Percentiles rank a stretch among this genome's conserved stretches.
These are phyloP conservation scores for Pelodytes ibericus DNA, from an alignment of 2,797 vertebrate species.

Conservation along the genomic window DNA sequence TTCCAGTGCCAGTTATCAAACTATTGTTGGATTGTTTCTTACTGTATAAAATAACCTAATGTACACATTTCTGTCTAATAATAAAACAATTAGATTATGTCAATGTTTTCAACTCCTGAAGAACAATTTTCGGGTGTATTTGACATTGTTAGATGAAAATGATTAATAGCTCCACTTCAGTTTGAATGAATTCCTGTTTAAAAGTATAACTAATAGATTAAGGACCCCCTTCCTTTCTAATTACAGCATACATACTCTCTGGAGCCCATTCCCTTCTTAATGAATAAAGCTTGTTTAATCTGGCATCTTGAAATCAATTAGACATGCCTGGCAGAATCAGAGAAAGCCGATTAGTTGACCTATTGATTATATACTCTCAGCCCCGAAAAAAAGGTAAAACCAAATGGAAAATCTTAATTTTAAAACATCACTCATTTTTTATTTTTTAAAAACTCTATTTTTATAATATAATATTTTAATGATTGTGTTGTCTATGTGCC, in stretches of 20 bases:
- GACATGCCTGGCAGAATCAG: neutral
- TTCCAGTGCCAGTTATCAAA: no score
- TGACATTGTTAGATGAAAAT: neutral
- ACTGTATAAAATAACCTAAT: neutral
- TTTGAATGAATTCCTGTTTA: neutral
- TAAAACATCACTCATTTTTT: neutral
- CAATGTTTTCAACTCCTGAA: neutral
- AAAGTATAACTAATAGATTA: neutral
- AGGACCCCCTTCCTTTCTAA: neutral
- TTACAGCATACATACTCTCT: neutral
- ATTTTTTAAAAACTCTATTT: neutral
- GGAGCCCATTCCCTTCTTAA: neutral
- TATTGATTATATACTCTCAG: neutral
- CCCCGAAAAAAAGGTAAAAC: neutral
- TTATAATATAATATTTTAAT: neutral
- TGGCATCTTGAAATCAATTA: slow-evolving; percentile 1
- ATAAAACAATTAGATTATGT: neutral
- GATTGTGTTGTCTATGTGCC: no score
- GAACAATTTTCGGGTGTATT: neutral
- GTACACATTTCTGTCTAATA: neutral
- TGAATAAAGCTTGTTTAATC: slow-evolving; percentile 6
- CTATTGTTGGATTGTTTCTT: no score
- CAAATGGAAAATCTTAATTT: no score
- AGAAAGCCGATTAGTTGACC: neutral
- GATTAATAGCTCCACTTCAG: neutral